phyloP scores from a whole-genome alignment of 2,113 vertebrate species.

The Aptenodytes patagonicus region DNA sequence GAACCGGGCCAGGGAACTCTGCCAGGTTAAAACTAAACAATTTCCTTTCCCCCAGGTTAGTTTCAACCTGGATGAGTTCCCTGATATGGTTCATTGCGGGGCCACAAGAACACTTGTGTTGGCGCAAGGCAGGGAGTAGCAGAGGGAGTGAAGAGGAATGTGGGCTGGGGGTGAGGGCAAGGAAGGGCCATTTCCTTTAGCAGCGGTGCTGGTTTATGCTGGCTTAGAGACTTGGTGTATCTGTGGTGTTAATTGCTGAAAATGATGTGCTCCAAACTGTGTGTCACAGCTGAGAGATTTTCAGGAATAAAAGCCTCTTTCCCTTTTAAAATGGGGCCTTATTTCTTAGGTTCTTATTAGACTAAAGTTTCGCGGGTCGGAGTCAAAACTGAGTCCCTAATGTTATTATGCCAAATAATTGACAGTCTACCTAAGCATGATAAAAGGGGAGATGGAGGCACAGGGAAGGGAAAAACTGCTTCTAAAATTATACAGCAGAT shows the following conservation, averaged over 20 bases:
- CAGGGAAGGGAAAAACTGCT: background rate
- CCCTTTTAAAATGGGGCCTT: background rate
- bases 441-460: background rate
- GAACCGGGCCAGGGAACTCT: slow-evolving; percentile 40
- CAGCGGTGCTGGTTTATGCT: slow-evolving; percentile 25
- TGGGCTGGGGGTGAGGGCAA: background rate
- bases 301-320: background rate
- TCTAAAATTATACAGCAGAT: background rate
- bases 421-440: background rate
- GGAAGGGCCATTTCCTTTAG: slow-evolving; percentile 46
- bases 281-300: slow-evolving; percentile 12
- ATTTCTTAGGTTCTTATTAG: background rate
- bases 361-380: background rate
- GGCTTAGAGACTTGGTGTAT: slow-evolving; percentile 5
- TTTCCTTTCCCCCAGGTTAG: slow-evolving; percentile 55
- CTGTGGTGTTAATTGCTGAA: slow-evolving; percentile 54
- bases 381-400: background rate
- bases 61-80: slow-evolving; percentile 53
- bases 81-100: slow-evolving; percentile 25
- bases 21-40: slow-evolving; percentile 46
- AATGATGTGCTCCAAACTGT: slow-evolving; percentile 4
- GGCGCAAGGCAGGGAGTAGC: background rate
- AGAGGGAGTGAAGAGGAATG: slow-evolving; percentile 9
- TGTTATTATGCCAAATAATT: background rate
- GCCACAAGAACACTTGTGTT: slow-evolving; percentile 39